Evolutionary conservation across 2,797 vertebrate genomes (phyloP).

Genomic region (Bradypodion pumilum): DNA sequence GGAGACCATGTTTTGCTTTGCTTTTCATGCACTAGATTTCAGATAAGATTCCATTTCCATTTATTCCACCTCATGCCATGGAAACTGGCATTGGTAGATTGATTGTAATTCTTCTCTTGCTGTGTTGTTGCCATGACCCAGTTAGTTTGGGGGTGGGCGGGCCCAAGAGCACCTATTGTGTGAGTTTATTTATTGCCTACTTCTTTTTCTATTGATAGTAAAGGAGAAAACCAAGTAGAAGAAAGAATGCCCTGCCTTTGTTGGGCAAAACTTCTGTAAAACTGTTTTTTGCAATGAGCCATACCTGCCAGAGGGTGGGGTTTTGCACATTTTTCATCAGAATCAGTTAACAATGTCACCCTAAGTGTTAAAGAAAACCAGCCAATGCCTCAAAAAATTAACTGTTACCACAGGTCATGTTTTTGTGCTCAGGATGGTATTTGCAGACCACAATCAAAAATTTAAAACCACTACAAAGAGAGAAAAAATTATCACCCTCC

Average conservation of each 20-base stretch:
- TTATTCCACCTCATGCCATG: too few relatives aligned
- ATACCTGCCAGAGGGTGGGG: neutral
- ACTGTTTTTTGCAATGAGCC: slow-evolving; percentile 8
- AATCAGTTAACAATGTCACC: slow-evolving; percentile 19
- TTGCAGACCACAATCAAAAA: too few relatives aligned
- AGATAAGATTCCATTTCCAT: neutral
- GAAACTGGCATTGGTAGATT: too few relatives aligned
- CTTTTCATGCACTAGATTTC: neutral
- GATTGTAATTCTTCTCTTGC: too few relatives aligned
- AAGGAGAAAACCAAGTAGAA: neutral
- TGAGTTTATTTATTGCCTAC: neutral
- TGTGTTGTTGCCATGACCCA: neutral
- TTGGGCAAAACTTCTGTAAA: neutral
- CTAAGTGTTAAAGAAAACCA: neutral
- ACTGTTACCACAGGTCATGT: neutral
- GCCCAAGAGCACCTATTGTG: neutral
- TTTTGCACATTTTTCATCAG: neutral
- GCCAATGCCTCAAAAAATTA: neutral
- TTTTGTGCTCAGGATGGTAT: neutral
- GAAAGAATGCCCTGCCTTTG: neutral
- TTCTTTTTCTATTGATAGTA: neutral
- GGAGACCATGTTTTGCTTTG: neutral
- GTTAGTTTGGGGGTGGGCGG: too few relatives aligned
- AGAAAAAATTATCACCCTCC: neutral
- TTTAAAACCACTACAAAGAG: too few relatives aligned